Evolutionary conservation across 2,113 vertebrate species (phyloP).

Genomic region (Aptenodytes patagonicus): DNA sequence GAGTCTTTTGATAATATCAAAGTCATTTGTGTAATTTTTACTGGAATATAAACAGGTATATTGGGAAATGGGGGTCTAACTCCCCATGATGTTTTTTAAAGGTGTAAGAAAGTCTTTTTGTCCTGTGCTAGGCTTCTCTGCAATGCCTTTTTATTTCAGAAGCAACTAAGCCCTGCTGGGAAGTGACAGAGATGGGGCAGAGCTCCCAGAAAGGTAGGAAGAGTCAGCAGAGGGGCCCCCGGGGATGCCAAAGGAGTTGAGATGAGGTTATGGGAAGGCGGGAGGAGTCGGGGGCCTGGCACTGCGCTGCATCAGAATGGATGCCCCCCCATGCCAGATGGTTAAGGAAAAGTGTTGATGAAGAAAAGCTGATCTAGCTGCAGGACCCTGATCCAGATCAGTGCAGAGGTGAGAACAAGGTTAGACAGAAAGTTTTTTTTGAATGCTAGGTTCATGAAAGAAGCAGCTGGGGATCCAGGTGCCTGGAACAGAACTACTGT

Average conservation of each 20-base stretch:
- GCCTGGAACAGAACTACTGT: not conserved
- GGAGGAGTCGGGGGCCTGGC: not conserved
- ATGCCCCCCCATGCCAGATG: not conserved
- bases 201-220: not conserved
- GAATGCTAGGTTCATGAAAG: not conserved
- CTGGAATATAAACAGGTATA: too few species aligned
- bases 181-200: not conserved
- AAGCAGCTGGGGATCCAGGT: not conserved
- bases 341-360: not conserved
- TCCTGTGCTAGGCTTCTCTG: not conserved
- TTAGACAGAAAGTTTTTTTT: not conserved
- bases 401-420: not conserved
- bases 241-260: rapidly evolving
- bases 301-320: rapidly evolving
- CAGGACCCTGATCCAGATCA: not conserved
- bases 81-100: not conserved
- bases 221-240: not conserved
- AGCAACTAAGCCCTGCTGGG: not conserved
- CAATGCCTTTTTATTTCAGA: not conserved
- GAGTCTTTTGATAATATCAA: not conserved
- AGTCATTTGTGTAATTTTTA: not conserved
- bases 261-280: not conserved
- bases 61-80: too few species aligned
- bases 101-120: rapidly evolving
- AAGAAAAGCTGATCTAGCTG: not conserved